Conservation (phyloP, 1,140 invertebrate species). For the Camponotus vicinus region DNA sequence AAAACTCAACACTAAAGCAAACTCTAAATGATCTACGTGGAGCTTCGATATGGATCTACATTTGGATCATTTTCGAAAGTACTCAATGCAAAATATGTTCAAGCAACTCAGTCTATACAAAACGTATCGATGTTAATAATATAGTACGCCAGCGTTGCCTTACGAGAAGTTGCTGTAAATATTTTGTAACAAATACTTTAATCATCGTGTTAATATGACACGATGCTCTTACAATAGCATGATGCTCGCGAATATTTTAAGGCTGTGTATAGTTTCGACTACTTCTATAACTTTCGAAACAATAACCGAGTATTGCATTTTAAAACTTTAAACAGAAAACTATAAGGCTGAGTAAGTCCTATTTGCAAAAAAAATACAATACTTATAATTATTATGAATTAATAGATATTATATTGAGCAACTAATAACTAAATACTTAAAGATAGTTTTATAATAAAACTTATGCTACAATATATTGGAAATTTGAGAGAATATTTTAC, state of each 20-base stretch:
- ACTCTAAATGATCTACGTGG: slow-evolving; percentile 41
- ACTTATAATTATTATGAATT: slow-evolving; percentile 40
- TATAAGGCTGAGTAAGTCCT: slow-evolving; percentile 72
- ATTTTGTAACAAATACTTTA: slow-evolving; percentile 6
- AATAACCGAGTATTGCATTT: slow-evolving; percentile 60
- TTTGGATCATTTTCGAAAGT: slow-evolving; percentile 43
- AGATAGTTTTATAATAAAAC: slow-evolving; percentile 30
- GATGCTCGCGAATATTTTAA: slow-evolving; percentile 19
- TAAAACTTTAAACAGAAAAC: slow-evolving; percentile 41
- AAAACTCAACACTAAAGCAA: slow-evolving; percentile 90
- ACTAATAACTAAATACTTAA: not conserved
- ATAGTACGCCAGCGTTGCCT: not conserved
- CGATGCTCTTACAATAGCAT: not conserved
- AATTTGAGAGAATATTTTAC: slow-evolving; percentile 14
- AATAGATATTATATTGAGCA: not conserved
- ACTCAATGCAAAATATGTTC: slow-evolving; percentile 49
- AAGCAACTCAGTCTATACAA: slow-evolving; percentile 30
- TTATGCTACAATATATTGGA: slow-evolving; percentile 4
- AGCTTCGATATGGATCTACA: slow-evolving; percentile 31
- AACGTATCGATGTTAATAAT: slow-evolving; percentile 25
- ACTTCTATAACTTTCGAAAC: slow-evolving; percentile 9
- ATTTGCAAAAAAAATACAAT: slow-evolving; percentile 33
- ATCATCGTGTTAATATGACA: no score
- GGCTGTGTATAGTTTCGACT: slow-evolving; percentile 56
- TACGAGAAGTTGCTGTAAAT: not conserved